A percentile compares a stretch with the other conserved stretches of the same genome.
phyloP scores from a whole-genome alignment of 1,140 invertebrate species.

The Lamellibrachia luymesi region DNA sequence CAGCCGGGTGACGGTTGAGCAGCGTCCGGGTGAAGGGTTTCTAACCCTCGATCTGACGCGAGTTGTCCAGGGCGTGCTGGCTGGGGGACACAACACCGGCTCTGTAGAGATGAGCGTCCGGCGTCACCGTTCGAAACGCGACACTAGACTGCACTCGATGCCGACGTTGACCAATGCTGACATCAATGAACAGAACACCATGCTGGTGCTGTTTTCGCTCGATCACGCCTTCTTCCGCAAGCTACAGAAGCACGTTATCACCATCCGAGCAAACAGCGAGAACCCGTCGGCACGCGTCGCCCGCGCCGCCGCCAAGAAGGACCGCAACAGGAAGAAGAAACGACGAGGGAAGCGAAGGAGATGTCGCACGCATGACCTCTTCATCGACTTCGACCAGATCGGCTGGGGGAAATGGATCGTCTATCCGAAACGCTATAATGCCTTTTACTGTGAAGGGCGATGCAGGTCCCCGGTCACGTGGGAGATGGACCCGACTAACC shows the following conservation, averaged over 20 bases:
- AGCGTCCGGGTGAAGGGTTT: neutral
- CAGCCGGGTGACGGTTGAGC: neutral
- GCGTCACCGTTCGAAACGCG: neutral
- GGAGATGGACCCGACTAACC: constrained; percentile 92
- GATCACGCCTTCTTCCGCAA: constrained; percentile 14
- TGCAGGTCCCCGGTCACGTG: constrained; percentile 87
- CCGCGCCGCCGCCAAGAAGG: neutral
- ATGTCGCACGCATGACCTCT: neutral
- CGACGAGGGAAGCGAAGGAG: neutral
- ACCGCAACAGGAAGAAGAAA: neutral
- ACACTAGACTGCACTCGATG: neutral
- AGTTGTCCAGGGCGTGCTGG: neutral
- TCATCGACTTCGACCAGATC: constrained; percentile 88
- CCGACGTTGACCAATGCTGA: neutral
- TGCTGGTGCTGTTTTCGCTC: constrained; percentile 7
- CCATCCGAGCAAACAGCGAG: neutral
- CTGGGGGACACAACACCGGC: neutral
- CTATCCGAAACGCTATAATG: constrained; percentile 92
- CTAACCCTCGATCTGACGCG: constrained; percentile 1
- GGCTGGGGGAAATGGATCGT: constrained; percentile 99
- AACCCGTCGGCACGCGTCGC: too few relatives aligned
- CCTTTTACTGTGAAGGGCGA: constrained; percentile 88
- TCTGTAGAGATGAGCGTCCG: too few relatives aligned
- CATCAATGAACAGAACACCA: neutral
- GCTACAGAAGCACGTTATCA: neutral